Evolutionary conservation across 2,797 vertebrate genomes (phyloP), one percentile per base, ranked within the genome.

Genomic region (Petrocephalus sullivani): DNA sequence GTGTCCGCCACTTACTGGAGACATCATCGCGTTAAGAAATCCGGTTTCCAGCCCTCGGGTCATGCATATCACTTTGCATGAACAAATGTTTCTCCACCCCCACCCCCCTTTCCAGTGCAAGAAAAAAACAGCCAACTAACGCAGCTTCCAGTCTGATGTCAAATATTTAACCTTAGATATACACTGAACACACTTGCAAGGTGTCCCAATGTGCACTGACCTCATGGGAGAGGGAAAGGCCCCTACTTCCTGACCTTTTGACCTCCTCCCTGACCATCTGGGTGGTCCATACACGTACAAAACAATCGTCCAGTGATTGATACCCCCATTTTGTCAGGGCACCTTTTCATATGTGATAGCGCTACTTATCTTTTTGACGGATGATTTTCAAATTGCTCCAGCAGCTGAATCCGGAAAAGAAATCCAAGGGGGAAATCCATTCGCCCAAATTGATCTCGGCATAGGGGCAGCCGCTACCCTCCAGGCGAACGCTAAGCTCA

Each of bases 251-350:
- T 84, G 21, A 88, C 56, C 33, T 21, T 9, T 46, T 64, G 56
- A 81, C 78, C 81, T 49, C 87, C 46, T 81, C 46, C 4, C 54
- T 46, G 56, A 83, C 87, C 87, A 58, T 2, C 54, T 84, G 37
- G 56, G 57, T 83, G 78, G 78, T 83, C 87, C 8, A 4, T 60
- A 6, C 14, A 84, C 78, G 23, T 84, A 88, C 33, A 33, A 64
- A 61, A 64, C 46, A 83, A n/a, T 84, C 28, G 23, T 84, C 37
- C 4, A 49, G 49, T 64, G 87, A 84, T 84, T 88, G 33, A 88
- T 88, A 3, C n/a, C 19, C 49, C 57, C 21, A 51, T 82, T 12
- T 8, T 1, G 53, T 82, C 1, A 57, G n/a, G 21, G 10, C 19
- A 64, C 1, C 23, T 54, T 16, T 56, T n/a, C 16, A 71, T 23